A percentile compares a stretch with the other conserved stretches of the same genome.
Evolutionary conservation across 2,888 invertebrate species (phyloP).

Genomic region (Coenonympha arcania): DNA sequence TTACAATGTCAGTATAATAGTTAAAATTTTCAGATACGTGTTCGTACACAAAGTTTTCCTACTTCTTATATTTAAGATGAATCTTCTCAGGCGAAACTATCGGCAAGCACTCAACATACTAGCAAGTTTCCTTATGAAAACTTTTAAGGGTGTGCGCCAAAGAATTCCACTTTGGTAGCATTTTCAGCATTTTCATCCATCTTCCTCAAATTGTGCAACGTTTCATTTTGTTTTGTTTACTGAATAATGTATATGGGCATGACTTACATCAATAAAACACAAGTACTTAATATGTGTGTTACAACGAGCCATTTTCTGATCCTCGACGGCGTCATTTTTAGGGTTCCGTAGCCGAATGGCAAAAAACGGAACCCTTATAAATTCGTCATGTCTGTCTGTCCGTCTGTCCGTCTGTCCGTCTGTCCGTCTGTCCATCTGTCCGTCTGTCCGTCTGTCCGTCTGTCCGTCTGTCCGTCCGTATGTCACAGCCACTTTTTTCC

Average conservation of each 20-base stretch:
- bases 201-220: conserved; percentile 36
- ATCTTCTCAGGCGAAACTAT: conserved; percentile 30
- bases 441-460: too few relatives aligned
- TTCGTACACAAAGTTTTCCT: not conserved
- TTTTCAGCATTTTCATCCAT: conserved; percentile 38
- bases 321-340: too few relatives aligned
- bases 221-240: conserved; percentile 22
- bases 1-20: not conserved
- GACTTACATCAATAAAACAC: not conserved
- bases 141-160: conserved; percentile 48
- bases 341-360: too few relatives aligned
- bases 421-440: too few relatives aligned
- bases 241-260: not conserved
- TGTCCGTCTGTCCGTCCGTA: too few relatives aligned
- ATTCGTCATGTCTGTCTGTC: too few relatives aligned
- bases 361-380: too few relatives aligned
- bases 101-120: conserved; percentile 32
- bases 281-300: not conserved
- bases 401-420: too few relatives aligned
- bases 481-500: too few relatives aligned
- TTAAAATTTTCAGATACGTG: conserved; percentile 1
- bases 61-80: conserved; percentile 12
- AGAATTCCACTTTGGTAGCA: conserved; percentile 43
- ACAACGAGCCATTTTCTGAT: too few relatives aligned
- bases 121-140: conserved; percentile 55